Conservation (phyloP, 2,113 vertebrate genomes). For the Xiphorhynchus elegans region DNA sequence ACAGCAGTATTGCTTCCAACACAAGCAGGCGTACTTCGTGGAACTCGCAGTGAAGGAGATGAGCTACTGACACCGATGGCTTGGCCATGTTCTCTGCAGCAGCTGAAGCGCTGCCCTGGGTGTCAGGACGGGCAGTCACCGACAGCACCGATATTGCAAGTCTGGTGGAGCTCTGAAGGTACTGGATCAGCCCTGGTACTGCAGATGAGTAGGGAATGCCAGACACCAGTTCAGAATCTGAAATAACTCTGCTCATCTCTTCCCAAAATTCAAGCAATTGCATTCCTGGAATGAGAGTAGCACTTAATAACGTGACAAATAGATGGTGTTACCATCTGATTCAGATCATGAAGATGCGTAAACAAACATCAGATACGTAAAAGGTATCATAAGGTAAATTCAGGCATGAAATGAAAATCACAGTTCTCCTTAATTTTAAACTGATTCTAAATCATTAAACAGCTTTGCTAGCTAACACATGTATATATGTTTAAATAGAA, state of each 20-base stretch:
- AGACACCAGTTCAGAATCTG: constrained; percentile 79
- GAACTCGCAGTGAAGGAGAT: constrained; percentile 79
- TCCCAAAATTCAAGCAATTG: constrained; percentile 76
- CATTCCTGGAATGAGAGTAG: constrained; percentile 71
- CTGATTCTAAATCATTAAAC: not conserved
- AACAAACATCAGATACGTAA: not conserved
- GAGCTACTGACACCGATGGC: constrained; percentile 44
- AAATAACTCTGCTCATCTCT: constrained; percentile 72
- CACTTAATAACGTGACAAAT: not conserved
- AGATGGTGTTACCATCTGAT: not conserved
- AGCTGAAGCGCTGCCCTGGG: constrained; percentile 3
- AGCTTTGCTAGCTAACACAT: not conserved
- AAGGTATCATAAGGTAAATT: not conserved
- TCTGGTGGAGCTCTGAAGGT: constrained; percentile 86
- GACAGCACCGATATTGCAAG: constrained; percentile 72
- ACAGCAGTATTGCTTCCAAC: constrained; percentile 77
- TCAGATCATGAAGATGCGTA: not conserved
- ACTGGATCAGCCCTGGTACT: constrained; percentile 84
- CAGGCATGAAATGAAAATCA: not conserved
- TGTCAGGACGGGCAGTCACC: constrained; percentile 21
- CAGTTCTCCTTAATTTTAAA: not conserved
- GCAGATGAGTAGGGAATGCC: constrained; percentile 36
- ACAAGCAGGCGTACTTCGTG: constrained; percentile 86
- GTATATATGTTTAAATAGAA: not conserved
- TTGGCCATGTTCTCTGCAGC: not conserved